Percentiles rank a stretch among this genome's conserved stretches.
phyloP scores from a whole-genome alignment of 2,888 invertebrate genomes.

The Tribolium freemani region DNA sequence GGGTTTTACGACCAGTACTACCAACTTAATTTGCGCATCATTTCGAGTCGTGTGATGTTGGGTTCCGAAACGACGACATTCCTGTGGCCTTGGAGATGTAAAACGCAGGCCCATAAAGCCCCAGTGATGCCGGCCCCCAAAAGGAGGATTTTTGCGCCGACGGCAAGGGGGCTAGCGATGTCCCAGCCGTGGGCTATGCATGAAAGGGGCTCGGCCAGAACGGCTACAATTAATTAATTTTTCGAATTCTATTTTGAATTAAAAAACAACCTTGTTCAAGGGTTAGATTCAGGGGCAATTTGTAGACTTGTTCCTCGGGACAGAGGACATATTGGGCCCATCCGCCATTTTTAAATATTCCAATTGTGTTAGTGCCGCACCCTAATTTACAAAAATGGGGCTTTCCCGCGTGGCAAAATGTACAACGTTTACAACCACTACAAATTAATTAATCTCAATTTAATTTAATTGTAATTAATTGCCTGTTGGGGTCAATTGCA shows the following conservation, averaged over 20 bases:
- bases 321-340: conserved; percentile 21
- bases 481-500: conserved; percentile 18
- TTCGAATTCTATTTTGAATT: too few species aligned
- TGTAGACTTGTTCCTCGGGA: conserved; percentile 23
- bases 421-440: conserved; percentile 17
- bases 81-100: conserved; percentile 16
- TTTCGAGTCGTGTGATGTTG: neutral
- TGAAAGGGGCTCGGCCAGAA: conserved; percentile 13
- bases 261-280: conserved; percentile 12
- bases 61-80: conserved; percentile 9
- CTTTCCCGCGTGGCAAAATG: conserved; percentile 20
- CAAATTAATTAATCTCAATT: neutral
- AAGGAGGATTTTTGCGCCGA: conserved; percentile 9
- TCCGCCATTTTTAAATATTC: conserved; percentile 13
- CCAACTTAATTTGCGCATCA: conserved; percentile 11
- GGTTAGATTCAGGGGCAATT: neutral
- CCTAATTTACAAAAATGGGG: conserved; percentile 23
- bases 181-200: conserved; percentile 25
- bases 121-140: conserved; percentile 15
- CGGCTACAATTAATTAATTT: neutral
- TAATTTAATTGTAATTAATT: neutral
- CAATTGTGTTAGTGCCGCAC: conserved; percentile 9
- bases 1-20: neutral
- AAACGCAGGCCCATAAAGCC: conserved; percentile 6
- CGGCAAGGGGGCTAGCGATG: neutral